phyloP scores from a whole-genome alignment of 2,797 vertebrate species.

The Coreius guichenoti region DNA sequence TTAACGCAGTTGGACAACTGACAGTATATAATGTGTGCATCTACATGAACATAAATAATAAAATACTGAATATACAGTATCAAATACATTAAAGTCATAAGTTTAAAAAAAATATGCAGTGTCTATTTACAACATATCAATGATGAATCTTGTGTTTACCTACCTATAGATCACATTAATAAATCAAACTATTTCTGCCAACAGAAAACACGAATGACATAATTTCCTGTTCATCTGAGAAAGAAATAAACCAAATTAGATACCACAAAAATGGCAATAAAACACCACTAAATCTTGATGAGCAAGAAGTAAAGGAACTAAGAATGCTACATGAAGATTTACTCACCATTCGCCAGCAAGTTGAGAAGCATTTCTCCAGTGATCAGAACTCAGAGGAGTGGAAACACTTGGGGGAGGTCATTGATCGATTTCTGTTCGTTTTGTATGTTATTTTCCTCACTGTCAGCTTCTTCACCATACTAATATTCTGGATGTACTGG shows the following conservation, averaged over 20 bases:
- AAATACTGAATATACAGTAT: not conserved
- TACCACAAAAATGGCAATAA: not conserved
- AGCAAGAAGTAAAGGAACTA: conserved; percentile 21
- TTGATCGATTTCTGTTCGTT: conserved; percentile 37
- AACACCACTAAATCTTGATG: not conserved
- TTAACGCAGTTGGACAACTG: not conserved
- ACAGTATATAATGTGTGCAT: not conserved
- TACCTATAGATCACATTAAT: not conserved
- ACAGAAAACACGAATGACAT: not conserved
- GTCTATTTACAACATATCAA: not conserved
- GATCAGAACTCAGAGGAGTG: conserved; percentile 18
- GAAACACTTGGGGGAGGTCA: conserved; percentile 28
- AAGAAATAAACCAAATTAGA: not conserved
- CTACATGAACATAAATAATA: not conserved
- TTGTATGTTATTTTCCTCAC: conserved; percentile 38
- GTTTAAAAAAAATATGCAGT: not conserved
- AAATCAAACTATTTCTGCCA: not conserved
- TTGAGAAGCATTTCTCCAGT: conserved; percentile 20
- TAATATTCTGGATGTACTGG: conserved; percentile 39
- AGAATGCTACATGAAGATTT: not conserved
- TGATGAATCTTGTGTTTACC: not conserved
- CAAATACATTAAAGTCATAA: not conserved
- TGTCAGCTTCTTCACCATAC: conserved; percentile 30
- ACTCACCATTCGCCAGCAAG: conserved; percentile 8
- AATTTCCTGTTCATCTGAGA: not conserved